phyloP scores from a whole-genome alignment of 2,797 vertebrate genomes.

The Sparus aurata region DNA sequence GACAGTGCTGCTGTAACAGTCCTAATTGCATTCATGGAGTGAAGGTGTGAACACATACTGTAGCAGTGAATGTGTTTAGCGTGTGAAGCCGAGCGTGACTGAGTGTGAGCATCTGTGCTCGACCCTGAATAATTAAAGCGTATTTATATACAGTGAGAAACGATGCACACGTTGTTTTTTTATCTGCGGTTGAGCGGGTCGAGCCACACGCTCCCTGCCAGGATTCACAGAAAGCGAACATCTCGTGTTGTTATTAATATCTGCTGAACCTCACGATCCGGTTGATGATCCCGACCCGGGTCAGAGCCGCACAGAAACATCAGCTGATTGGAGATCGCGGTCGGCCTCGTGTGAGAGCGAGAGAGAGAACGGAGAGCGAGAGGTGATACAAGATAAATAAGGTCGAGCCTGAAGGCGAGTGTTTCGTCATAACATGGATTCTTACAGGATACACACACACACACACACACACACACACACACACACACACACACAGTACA shows the following conservation, averaged over 20 bases:
- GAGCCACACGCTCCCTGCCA: constrained; percentile 18
- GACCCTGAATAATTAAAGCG: constrained; percentile 56
- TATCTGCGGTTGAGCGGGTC: background rate
- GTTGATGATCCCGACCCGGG: constrained; percentile 10
- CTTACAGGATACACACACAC: background rate
- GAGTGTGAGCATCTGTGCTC: constrained; percentile 46
- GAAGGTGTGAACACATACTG: background rate
- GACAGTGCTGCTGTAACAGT: background rate
- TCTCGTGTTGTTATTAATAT: background rate
- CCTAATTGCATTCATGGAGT: background rate
- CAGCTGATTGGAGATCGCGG: background rate
- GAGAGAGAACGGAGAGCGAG: background rate
- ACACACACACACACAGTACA: too few species aligned
- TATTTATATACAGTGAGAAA: constrained; percentile 47
- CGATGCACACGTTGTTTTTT: background rate
- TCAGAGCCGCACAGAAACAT: background rate
- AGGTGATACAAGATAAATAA: background rate
- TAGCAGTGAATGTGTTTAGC: background rate
- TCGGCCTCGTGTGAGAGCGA: background rate
- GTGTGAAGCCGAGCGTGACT: constrained; percentile 43
- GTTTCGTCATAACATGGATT: background rate
- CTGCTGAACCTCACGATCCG: constrained; percentile 1
- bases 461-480: background rate
- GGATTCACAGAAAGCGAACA: background rate
- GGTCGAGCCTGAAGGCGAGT: constrained; percentile 6